These are phyloP conservation scores for Chromobotia macracanthus DNA, from an alignment of 2,797 vertebrate species.

Conservation along the genomic window DNA sequence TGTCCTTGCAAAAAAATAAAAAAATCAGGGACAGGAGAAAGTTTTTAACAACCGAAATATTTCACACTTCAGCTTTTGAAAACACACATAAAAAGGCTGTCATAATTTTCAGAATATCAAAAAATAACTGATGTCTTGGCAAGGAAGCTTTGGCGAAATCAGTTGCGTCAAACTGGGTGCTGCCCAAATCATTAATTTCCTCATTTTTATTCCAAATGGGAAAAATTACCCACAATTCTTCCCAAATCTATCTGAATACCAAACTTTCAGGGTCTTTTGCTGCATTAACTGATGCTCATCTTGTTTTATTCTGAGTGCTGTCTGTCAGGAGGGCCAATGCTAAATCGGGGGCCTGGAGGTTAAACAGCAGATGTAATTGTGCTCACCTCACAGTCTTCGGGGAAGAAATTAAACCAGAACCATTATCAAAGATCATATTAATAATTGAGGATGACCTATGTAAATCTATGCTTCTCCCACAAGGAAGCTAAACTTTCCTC, in stretches of 20 bases:
- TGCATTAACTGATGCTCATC: constrained; percentile 7
- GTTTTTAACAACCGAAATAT: too few species aligned
- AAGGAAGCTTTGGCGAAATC: not conserved
- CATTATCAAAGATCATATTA: constrained; percentile 49
- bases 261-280: not conserved
- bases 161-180: not conserved
- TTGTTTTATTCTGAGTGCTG: constrained; percentile 9
- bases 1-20: too few species aligned
- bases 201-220: not conserved
- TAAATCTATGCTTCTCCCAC: constrained; percentile 16
- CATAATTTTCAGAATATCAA: not conserved
- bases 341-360: constrained; percentile 28
- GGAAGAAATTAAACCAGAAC: constrained; percentile 20
- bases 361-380: constrained; percentile 30
- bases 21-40: too few species aligned
- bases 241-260: not conserved
- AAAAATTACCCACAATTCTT: not conserved
- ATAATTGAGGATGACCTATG: constrained; percentile 53
- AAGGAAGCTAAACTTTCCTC: constrained; percentile 28
- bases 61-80: not conserved
- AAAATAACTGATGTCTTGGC: not conserved
- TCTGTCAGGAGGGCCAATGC: constrained; percentile 26
- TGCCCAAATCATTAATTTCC: not conserved
- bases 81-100: not conserved
- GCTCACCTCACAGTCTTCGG: constrained; percentile 16